These are phyloP conservation scores for Lophotriccus pileatus DNA, from an alignment of 2,797 vertebrate genomes.

Conservation along the genomic window DNA sequence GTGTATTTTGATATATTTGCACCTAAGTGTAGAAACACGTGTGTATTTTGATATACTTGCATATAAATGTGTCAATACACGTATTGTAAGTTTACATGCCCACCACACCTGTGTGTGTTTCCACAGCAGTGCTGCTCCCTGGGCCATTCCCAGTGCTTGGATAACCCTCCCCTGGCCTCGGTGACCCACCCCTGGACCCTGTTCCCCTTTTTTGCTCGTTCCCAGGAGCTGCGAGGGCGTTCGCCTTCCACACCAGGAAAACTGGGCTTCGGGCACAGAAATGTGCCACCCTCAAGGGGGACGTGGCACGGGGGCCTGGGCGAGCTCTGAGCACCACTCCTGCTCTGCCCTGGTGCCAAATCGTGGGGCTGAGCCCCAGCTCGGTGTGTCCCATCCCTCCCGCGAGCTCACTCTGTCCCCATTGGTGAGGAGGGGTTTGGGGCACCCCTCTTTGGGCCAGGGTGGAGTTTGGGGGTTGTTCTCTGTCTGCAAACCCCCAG, in stretches of 20 bases:
- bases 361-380: background rate
- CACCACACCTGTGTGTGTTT: accelerated
- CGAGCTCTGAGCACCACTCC: accelerated
- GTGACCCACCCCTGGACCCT: accelerated
- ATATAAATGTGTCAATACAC: accelerated
- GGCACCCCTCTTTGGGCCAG: accelerated
- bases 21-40: accelerated
- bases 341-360: background rate
- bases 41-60: background rate
- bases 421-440: background rate
- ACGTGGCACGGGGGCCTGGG: accelerated
- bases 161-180: background rate
- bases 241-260: accelerated
- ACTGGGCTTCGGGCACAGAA: accelerated
- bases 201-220: accelerated
- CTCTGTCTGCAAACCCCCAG: accelerated
- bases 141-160: background rate
- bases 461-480: background rate
- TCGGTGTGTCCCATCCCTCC: no score
- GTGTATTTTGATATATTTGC: background rate
- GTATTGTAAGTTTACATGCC: accelerated
- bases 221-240: accelerated
- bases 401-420: accelerated
- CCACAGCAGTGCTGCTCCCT: accelerated
- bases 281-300: background rate